Evolutionary conservation across 2,888 invertebrate species (phyloP).

Genomic region (Troides aeacus): DNA sequence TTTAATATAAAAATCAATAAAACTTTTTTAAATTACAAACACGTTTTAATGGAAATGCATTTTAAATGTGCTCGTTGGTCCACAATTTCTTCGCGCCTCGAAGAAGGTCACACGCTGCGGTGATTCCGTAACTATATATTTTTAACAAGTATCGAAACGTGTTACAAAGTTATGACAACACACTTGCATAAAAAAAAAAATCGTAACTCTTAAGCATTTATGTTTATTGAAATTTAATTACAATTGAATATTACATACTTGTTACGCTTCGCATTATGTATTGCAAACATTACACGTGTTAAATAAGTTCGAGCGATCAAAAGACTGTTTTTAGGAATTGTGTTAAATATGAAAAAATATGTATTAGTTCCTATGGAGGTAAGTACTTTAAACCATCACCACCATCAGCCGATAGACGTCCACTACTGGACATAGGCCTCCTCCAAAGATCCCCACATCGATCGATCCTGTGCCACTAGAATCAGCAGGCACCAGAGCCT

Average conservation of each 20-base stretch:
- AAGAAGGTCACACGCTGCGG: slow-evolving; percentile 7
- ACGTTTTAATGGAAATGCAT: not conserved
- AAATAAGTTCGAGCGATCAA: not conserved
- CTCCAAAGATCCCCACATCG: too few relatives aligned
- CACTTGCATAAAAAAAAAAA: not conserved
- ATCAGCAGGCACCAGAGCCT: too few relatives aligned
- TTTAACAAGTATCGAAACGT: slow-evolving; percentile 5
- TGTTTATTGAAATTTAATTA: not conserved
- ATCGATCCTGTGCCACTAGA: too few relatives aligned
- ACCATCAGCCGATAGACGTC: too few relatives aligned
- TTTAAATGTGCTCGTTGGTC: not conserved
- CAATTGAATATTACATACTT: not conserved
- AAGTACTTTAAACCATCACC: too few relatives aligned
- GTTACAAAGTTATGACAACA: not conserved
- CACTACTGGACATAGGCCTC: too few relatives aligned
- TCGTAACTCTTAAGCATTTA: not conserved
- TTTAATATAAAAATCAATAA: not conserved
- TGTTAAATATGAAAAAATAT: too few relatives aligned
- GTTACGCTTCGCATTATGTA: not conserved
- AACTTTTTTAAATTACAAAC: not conserved
- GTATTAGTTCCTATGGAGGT: too few relatives aligned
- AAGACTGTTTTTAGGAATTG: not conserved
- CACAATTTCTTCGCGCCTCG: slow-evolving; percentile 4
- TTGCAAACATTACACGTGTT: not conserved
- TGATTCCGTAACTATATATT: slow-evolving; percentile 13